A percentile compares a stretch with the other conserved stretches of the same genome.
phyloP scores from a whole-genome alignment of 2,888 invertebrate species.

The Flexamia atlantica region DNA sequence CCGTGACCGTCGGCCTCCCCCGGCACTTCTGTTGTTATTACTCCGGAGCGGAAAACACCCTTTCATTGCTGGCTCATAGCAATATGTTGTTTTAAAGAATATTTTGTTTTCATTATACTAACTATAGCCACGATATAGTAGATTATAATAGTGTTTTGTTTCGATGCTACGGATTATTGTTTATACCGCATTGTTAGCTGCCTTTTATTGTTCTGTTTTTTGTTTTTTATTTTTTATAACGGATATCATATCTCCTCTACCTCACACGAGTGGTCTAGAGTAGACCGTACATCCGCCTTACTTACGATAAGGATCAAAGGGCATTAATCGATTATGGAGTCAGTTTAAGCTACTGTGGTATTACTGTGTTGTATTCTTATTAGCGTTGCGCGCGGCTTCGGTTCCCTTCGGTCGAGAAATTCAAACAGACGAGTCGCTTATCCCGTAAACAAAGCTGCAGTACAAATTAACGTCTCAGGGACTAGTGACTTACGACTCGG shows the following conservation, averaged over 20 bases:
- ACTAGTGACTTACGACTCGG: slow-evolving; percentile 46
- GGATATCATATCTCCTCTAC: slow-evolving; percentile 63
- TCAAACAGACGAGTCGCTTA: slow-evolving; percentile 35
- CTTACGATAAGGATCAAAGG: slow-evolving; percentile 50
- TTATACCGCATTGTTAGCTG: slow-evolving; percentile 61
- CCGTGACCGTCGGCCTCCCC: slow-evolving; percentile 5
- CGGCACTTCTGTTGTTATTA: slow-evolving; percentile 30
- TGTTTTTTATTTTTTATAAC: slow-evolving; percentile 49
- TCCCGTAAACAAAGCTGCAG: slow-evolving; percentile 36
- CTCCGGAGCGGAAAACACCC: slow-evolving; percentile 46
- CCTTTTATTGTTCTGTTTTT: slow-evolving; percentile 63
- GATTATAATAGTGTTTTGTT: slow-evolving; percentile 64
- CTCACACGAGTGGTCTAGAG: slow-evolving; percentile 59
- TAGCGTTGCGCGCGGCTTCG: slow-evolving; percentile 6
- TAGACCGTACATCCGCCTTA: slow-evolving; percentile 52
- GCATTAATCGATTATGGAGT: slow-evolving; percentile 54
- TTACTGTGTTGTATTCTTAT: slow-evolving; percentile 18
- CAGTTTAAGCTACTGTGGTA: slow-evolving; percentile 58
- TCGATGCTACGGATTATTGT: slow-evolving; percentile 63
- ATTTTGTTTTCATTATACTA: slow-evolving; percentile 63
- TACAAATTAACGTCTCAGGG: slow-evolving; percentile 56
- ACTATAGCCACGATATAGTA: slow-evolving; percentile 63
- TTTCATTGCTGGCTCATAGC: slow-evolving; percentile 56
- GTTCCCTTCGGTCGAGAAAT: slow-evolving; percentile 31
- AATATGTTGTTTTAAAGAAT: slow-evolving; percentile 60